These are phyloP conservation scores for Panthera uncia DNA, from an alignment of 2,113 vertebrate species.

Conservation along the genomic window DNA sequence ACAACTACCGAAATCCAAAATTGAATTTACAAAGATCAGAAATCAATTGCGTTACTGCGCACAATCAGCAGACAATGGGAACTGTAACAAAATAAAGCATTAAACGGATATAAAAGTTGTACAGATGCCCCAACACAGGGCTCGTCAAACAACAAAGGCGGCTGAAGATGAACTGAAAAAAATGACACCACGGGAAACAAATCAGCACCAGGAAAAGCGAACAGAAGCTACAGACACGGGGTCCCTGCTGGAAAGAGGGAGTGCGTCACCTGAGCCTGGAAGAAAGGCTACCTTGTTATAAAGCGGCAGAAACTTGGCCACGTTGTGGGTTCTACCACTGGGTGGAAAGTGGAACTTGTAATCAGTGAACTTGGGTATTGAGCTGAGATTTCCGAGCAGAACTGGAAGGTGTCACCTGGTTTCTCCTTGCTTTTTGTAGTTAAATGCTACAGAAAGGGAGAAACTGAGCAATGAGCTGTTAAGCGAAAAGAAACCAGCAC, in stretches of 20 bases:
- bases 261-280: background rate
- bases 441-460: background rate
- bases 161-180: background rate
- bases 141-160: background rate
- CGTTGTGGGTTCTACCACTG: background rate
- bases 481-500: background rate
- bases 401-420: background rate
- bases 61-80: background rate
- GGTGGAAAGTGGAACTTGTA: background rate
- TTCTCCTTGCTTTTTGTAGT: conserved; percentile 11
- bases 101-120: background rate
- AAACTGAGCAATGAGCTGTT: background rate
- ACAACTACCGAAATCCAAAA: background rate
- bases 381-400: background rate
- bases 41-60: background rate
- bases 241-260: background rate
- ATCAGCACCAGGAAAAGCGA: background rate
- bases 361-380: background rate
- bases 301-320: background rate
- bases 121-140: background rate
- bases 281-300: background rate
- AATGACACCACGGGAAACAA: background rate
- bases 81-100: background rate
- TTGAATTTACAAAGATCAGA: background rate
- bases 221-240: background rate